phyloP scores from a whole-genome alignment of 2,797 vertebrate species.

The Simalia tracyae region DNA sequence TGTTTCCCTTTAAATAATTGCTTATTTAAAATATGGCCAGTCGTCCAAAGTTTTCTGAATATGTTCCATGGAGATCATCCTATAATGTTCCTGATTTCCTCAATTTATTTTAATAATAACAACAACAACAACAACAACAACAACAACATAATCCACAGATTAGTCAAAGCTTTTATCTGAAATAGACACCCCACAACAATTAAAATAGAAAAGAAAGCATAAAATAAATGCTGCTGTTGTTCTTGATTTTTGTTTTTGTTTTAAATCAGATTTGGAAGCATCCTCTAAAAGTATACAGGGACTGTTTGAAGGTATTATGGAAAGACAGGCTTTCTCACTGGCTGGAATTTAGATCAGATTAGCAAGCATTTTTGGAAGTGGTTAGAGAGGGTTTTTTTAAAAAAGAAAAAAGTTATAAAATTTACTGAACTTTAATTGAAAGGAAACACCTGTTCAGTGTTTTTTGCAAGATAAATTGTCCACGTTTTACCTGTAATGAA shows the following conservation, averaged over 20 bases:
- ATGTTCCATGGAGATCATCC: too few species aligned
- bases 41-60: neutral
- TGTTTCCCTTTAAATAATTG: neutral
- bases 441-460: constrained; percentile 73
- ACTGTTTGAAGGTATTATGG: constrained; percentile 47
- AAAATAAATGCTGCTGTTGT: constrained; percentile 63
- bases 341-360: neutral
- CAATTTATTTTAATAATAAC: neutral
- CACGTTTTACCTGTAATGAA: constrained; percentile 71
- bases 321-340: constrained; percentile 14
- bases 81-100: neutral
- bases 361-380: constrained; percentile 10
- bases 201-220: constrained; percentile 62
- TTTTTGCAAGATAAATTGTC: constrained; percentile 52
- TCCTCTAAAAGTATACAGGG: constrained; percentile 21
- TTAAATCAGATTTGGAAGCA: constrained; percentile 55
- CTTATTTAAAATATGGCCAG: neutral
- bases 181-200: constrained; percentile 13
- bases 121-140: neutral
- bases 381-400: constrained; percentile 31
- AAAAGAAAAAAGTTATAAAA: constrained; percentile 55
- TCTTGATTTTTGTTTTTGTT: constrained; percentile 59
- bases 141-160: neutral
- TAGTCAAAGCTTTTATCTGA: neutral
- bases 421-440: constrained; percentile 65